Conservation (phyloP, 2,797 vertebrate species). For the Falco novaeseelandiae region DNA sequence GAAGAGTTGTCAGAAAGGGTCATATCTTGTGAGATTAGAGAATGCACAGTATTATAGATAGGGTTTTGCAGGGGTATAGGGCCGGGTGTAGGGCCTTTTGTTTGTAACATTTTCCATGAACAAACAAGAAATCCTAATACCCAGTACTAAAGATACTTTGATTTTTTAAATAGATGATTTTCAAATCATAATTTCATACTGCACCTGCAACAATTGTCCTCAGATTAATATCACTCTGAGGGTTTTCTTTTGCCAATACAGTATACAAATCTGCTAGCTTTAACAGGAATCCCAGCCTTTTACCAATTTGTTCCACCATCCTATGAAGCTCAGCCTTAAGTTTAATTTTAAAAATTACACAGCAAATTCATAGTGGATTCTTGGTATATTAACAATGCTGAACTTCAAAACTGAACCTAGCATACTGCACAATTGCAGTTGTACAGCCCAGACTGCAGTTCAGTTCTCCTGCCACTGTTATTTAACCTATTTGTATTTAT, state of each 20-base stretch:
- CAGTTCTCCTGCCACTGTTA: not conserved
- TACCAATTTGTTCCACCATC: not conserved
- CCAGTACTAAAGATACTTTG: not conserved
- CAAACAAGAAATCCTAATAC: not conserved
- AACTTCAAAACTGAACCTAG: not conserved
- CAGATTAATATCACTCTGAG: not conserved
- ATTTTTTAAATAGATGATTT: not conserved
- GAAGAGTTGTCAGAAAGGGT: not conserved
- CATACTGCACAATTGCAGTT: not conserved
- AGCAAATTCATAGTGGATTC: not conserved
- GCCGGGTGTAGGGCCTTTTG: not conserved
- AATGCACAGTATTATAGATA: not conserved
- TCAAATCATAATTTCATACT: not conserved
- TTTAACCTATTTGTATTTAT: not conserved
- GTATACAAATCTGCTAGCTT: not conserved
- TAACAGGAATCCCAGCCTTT: not conserved
- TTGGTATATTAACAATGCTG: not conserved
- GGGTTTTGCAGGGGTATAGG: not conserved
- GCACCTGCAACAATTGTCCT: not conserved
- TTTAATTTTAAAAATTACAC: not conserved
- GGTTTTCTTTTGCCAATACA: not conserved
- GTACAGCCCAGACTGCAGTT: not conserved
- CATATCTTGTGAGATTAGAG: not conserved
- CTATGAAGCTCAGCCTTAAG: not conserved
- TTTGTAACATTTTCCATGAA: not conserved